Conservation (phyloP, 1,140 invertebrate genomes). For the Helicoverpa armigera region DNA sequence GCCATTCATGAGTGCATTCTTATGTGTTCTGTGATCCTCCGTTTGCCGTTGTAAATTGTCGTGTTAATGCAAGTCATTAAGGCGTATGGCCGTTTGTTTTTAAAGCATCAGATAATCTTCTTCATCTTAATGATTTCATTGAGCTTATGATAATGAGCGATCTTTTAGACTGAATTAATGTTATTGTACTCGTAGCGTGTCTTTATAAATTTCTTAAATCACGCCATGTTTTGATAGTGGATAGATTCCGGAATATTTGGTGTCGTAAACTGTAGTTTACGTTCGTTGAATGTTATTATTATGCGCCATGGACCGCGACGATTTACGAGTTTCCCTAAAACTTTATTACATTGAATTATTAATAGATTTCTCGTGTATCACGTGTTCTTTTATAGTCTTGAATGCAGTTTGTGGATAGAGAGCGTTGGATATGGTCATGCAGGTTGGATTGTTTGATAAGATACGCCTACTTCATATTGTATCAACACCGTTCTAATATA, state of each 20-base stretch:
- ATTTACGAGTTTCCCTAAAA: conserved; percentile 71
- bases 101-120: conserved; percentile 11
- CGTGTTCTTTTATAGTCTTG: conserved; percentile 13
- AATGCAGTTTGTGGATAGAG: conserved; percentile 11
- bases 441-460: conserved; percentile 2
- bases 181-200: neutral
- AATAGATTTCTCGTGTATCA: conserved; percentile 49
- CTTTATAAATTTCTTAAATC: conserved; percentile 47
- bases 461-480: neutral
- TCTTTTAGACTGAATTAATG: conserved; percentile 39
- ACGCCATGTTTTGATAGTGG: conserved; percentile 59
- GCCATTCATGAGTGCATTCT: conserved; percentile 30
- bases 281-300: conserved; percentile 66
- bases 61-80: conserved; percentile 19
- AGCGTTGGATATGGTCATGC: neutral
- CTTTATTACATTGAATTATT: conserved; percentile 58
- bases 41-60: conserved; percentile 12
- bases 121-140: neutral
- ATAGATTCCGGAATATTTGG: conserved; percentile 62
- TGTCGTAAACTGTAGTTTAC: conserved; percentile 75
- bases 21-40: conserved; percentile 19
- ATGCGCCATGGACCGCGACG: conserved; percentile 55
- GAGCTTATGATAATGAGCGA: conserved; percentile 9
- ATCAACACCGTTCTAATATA: neutral
- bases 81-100: neutral